Base-by-base conservation (phyloP, 2,113 vertebrate species). In the Sphaerodactylus townsendi region DNA sequence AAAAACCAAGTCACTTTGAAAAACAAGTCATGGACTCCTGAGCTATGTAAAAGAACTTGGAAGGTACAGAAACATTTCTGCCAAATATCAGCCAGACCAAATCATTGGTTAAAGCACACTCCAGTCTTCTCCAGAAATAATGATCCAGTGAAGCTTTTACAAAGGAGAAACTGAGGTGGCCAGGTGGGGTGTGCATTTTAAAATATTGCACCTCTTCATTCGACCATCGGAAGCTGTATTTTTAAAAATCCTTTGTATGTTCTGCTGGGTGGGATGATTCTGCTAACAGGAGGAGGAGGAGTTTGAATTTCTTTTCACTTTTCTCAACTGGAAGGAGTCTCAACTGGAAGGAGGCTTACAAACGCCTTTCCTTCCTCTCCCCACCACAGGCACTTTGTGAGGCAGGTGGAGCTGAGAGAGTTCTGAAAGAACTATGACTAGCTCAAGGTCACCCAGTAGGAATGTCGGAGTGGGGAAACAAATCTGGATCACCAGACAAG, bases 241-340 rank as follows among this genome's bases (percentile, higher is more conserved):
- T 92, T 85, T 81, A 77, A 88, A 91, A 89, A 81, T 77, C 82
- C 64, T 93, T 87, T 75, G 62, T 46, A 78, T 9, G 81, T 89
- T 62, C 77, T 50, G 70, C 56, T 83, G 59, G 71, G 35, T 53
- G 78, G 80, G 39, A 77, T 2, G 76, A 79, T 84, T 73, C 48
- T 83, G 75, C 68, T 76, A 41, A 44, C n/a, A n/a, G n/a, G n/a
- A n/a, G n/a, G n/a, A n/a, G n/a, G n/a, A n/a, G n/a, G n/a, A n/a
- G n/a, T n/a, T n/a, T n/a, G n/a, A n/a, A n/a, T n/a, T n/a, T n/a
- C n/a, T n/a, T n/a, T n/a, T n/a, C n/a, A n/a, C n/a, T n/a, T n/a
- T n/a, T n/a, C n/a, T n/a, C n/a, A n/a, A n/a, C n/a, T n/a, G n/a
- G n/a, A n/a, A n/a, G n/a, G n/a, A n/a, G n/a, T n/a, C n/a, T n/a